Evolutionary conservation across 2,797 vertebrate species (phyloP).

Genomic region (Anableps anableps): DNA sequence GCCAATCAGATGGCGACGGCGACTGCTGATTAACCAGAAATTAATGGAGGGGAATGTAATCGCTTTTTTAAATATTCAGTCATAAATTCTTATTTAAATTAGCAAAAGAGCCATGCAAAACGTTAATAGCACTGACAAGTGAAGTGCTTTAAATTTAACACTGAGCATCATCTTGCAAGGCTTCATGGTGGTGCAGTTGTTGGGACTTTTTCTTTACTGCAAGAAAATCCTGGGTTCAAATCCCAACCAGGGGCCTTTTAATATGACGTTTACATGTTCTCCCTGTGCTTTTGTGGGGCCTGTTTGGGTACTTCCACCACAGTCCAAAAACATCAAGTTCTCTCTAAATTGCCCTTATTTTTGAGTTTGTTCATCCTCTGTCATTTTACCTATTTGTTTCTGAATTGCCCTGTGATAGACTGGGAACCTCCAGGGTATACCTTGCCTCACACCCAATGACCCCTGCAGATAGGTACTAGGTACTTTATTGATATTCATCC

Average conservation of each 20-base stretch:
- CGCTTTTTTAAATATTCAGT: neutral
- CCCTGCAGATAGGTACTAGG: no score
- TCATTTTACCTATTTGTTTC: no score
- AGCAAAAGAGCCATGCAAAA: neutral
- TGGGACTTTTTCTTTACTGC: neutral
- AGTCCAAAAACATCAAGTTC: neutral
- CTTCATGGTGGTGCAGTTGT: neutral
- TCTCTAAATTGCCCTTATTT: no score
- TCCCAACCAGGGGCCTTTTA: no score
- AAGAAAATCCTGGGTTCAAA: neutral
- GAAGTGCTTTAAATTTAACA: neutral
- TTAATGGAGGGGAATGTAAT: slow-evolving; percentile 7
- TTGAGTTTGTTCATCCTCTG: no score
- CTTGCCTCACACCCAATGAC: no score
- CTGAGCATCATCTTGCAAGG: neutral
- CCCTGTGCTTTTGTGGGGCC: neutral
- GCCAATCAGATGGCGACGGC: slow-evolving; percentile 40
- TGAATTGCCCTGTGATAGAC: neutral
- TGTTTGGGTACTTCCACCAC: neutral
- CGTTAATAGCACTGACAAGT: neutral
- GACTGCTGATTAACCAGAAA: slow-evolving; percentile 37
- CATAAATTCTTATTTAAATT: neutral
- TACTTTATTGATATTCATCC: no score
- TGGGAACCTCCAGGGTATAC: no score
- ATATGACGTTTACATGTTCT: neutral